A percentile compares a stretch with the other conserved stretches of the same genome.
Conservation (phyloP, 2,113 vertebrate species). For the Azemiops feae region DNA sequence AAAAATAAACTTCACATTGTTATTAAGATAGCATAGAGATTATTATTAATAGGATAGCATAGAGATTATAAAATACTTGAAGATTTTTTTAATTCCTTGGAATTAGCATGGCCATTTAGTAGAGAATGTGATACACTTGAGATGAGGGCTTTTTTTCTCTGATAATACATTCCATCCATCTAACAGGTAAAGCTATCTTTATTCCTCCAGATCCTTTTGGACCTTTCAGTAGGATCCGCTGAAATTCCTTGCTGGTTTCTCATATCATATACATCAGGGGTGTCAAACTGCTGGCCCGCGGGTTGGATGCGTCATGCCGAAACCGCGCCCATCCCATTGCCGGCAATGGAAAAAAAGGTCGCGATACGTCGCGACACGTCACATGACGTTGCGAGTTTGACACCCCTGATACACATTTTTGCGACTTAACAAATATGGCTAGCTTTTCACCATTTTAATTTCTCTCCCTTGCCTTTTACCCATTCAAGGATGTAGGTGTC, state of each 20-base stretch:
- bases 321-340: no score
- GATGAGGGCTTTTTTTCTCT: background rate
- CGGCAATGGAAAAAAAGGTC: no score
- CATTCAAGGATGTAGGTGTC: no score
- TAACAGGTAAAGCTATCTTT: background rate
- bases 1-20: background rate
- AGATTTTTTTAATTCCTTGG: background rate
- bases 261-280: background rate
- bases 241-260: background rate
- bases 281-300: no score
- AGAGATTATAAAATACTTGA: background rate
- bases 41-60: background rate
- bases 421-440: background rate
- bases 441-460: no score
- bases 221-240: background rate
- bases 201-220: background rate
- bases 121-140: background rate
- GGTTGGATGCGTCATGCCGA: no score
- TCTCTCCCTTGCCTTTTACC: no score
- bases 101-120: background rate
- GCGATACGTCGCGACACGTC: no score
- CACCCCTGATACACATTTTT: background rate
- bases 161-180: background rate
- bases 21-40: background rate
- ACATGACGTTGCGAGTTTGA: no score